phyloP scores from a whole-genome alignment of 2,888 invertebrate species.

The Pseudococcus longispinus region DNA sequence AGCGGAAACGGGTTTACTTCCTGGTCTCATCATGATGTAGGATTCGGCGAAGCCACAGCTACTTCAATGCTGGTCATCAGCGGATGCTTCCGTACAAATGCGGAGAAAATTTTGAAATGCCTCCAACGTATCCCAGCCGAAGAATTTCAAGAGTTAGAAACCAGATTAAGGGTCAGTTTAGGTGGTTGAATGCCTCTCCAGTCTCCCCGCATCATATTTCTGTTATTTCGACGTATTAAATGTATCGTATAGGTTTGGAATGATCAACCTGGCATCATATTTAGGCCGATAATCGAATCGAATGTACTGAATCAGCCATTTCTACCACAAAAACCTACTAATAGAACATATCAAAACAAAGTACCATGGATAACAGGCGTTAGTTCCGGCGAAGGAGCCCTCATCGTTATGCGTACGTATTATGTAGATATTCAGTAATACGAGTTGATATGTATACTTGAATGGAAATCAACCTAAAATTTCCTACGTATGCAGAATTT shows the following conservation, averaged over 20 bases:
- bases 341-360: background rate
- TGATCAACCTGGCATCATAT: background rate
- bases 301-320: background rate
- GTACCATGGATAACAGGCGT: conserved; percentile 56
- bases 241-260: conserved; percentile 49
- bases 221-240: no score
- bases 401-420: conserved; percentile 43
- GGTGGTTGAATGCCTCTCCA: no score
- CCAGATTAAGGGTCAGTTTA: no score
- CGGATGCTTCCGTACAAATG: conserved; percentile 69
- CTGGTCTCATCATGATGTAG: conserved; percentile 62
- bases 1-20: conserved; percentile 69
- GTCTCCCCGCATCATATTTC: no score
- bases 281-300: conserved; percentile 30
- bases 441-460: no score
- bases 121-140: conserved; percentile 69
- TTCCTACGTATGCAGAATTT: background rate
- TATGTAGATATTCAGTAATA: no score
- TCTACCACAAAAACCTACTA: background rate
- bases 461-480: no score
- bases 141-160: conserved; percentile 63
- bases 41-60: conserved; percentile 64
- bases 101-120: conserved; percentile 70
- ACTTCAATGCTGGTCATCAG: conserved; percentile 68
- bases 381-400: conserved; percentile 52